These are phyloP conservation scores for Mallotus villosus DNA, from an alignment of 2,797 vertebrate genomes.

Conservation along the genomic window DNA sequence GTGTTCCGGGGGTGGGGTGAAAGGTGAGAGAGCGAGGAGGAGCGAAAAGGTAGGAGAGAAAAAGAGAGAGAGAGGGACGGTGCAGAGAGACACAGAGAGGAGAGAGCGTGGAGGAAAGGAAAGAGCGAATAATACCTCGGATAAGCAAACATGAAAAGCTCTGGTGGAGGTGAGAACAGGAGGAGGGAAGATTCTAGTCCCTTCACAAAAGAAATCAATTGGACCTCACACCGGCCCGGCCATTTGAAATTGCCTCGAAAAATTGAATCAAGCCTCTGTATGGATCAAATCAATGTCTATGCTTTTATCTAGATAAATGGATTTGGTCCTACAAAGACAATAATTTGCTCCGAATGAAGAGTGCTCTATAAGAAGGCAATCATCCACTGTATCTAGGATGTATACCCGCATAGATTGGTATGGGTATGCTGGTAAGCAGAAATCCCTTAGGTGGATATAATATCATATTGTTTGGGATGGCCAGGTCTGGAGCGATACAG, in stretches of 20 bases:
- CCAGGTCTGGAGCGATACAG: not conserved
- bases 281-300: constrained; percentile 5
- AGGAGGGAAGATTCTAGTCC: not conserved
- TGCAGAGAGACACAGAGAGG: not conserved
- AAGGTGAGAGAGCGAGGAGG: constrained; percentile 17
- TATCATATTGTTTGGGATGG: not conserved
- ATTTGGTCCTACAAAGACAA: not conserved
- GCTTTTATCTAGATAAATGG: constrained; percentile 11
- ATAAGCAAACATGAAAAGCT: not conserved
- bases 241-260: not conserved
- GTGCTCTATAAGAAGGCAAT: constrained; percentile 1
- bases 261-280: constrained; percentile 15
- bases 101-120: not conserved
- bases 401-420: not conserved
- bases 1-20: constrained; percentile 25
- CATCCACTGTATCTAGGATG: not conserved
- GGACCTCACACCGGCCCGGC: not conserved
- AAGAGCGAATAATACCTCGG: not conserved
- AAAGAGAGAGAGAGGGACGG: constrained; percentile 10
- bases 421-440: not conserved
- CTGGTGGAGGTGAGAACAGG: not conserved
- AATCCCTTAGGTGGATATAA: too few relatives aligned
- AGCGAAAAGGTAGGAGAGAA: not conserved
- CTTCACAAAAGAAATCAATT: constrained; percentile 8
- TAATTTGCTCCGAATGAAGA: not conserved